Evolutionary conservation across 2,113 vertebrate genomes (phyloP).

Genomic region (Kobus ellipsiprymnus): DNA sequence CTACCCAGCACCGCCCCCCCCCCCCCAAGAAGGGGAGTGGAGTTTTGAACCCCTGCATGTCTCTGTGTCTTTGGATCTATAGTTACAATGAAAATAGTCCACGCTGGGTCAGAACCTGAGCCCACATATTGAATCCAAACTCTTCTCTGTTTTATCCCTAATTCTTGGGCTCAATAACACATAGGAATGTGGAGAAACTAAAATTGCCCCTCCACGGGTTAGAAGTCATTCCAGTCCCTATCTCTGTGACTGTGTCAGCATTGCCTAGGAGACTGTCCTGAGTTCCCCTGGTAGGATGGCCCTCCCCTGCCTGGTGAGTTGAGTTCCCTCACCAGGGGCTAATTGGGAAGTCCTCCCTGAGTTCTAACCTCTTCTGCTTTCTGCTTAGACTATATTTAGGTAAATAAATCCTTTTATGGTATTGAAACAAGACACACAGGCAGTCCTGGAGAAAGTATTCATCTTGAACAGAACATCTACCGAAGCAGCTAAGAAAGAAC

Average conservation of each 20-base stretch:
- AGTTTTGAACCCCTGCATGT: background rate
- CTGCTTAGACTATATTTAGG: background rate
- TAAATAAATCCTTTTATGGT: slow-evolving; percentile 69
- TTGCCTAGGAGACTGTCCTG: background rate
- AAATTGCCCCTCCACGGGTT: background rate
- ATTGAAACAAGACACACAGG: background rate
- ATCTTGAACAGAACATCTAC: background rate
- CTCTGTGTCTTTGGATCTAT: background rate
- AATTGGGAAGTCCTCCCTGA: slow-evolving; percentile 31
- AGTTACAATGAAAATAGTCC: background rate
- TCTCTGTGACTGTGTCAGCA: background rate
- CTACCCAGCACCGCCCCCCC: background rate
- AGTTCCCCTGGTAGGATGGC: background rate
- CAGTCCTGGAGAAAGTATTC: background rate
- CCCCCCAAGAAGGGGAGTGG: background rate
- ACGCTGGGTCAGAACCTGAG: background rate
- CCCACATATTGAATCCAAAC: background rate
- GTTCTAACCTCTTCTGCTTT: slow-evolving; percentile 58
- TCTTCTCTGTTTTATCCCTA: background rate
- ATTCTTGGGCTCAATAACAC: background rate
- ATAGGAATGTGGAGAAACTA: background rate
- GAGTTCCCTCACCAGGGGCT: background rate
- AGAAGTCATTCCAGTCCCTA: background rate
- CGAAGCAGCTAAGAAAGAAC: background rate
- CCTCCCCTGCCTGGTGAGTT: background rate